These are phyloP conservation scores for Heliconius himera DNA, from an alignment of 1,140 invertebrate genomes.

Conservation along the genomic window DNA sequence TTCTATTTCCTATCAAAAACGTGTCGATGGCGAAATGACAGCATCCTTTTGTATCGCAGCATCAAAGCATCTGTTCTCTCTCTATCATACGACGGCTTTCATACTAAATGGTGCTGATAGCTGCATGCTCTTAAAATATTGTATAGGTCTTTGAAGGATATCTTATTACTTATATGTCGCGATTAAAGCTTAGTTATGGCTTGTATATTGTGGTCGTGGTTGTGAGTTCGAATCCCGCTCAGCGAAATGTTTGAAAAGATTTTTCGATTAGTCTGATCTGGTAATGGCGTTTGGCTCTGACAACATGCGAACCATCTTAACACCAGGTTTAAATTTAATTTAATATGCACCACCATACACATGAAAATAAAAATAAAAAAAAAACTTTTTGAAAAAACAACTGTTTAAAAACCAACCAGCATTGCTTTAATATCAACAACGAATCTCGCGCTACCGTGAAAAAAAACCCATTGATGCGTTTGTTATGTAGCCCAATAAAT, in stretches of 20 bases:
- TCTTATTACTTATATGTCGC: neutral
- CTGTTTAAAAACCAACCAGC: neutral
- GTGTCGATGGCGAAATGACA: constrained; percentile 42
- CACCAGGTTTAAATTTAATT: too few species aligned
- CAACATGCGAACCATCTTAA: neutral
- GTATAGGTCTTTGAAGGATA: neutral
- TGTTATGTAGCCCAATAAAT: constrained; percentile 44
- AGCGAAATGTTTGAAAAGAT: neutral
- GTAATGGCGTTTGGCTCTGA: too few species aligned
- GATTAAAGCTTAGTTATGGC: neutral
- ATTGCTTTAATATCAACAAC: constrained; percentile 15
- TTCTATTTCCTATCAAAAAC: constrained; percentile 53
- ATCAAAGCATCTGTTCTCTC: constrained; percentile 53
- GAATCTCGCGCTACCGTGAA: constrained; percentile 24
- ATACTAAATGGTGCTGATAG: constrained; percentile 33
- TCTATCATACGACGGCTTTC: constrained; percentile 38
- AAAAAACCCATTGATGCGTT: constrained; percentile 30
- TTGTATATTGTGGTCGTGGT: neutral
- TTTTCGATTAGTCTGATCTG: too few species aligned
- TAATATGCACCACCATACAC: neutral
- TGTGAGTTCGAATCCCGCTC: neutral
- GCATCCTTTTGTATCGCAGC: constrained; percentile 39
- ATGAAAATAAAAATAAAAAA: neutral
- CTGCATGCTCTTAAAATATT: constrained; percentile 25
- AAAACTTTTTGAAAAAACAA: too few species aligned